A percentile compares a stretch with the other conserved stretches of the same genome.
Evolutionary conservation across 2,797 vertebrate genomes (phyloP).

Genomic region (Hozukius guyotensis): DNA sequence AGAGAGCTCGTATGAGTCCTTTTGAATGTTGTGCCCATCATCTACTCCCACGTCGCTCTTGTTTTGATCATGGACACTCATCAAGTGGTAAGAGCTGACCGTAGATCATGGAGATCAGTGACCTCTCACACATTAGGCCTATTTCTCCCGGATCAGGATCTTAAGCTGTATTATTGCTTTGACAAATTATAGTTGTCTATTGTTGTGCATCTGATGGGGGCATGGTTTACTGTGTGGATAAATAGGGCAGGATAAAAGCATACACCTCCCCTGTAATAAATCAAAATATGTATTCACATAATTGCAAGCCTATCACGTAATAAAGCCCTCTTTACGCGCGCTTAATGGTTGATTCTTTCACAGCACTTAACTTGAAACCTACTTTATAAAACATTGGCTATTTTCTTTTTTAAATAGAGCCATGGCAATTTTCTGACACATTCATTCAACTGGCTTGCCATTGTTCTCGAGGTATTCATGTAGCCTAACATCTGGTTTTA

Average conservation of each 20-base stretch:
- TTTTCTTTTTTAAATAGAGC: background rate
- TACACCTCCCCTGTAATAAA: slow-evolving; percentile 28
- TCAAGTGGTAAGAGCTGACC: background rate
- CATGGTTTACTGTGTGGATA: slow-evolving; percentile 1
- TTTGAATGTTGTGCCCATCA: background rate
- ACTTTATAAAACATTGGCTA: slow-evolving; percentile 23
- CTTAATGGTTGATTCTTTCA: slow-evolving; percentile 7
- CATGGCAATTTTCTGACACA: slow-evolving; percentile 13
- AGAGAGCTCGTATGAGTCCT: background rate
- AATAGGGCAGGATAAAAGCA: slow-evolving; percentile 6
- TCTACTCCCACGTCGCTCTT: background rate
- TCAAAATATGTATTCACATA: slow-evolving; percentile 47
- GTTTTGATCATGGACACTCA: background rate
- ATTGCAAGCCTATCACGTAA: slow-evolving; percentile 34
- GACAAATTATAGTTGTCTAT: background rate
- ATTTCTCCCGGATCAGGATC: background rate
- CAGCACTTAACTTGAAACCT: slow-evolving; percentile 31
- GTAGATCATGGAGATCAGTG: background rate
- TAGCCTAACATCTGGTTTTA: slow-evolving; percentile 49
- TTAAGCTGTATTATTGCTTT: background rate
- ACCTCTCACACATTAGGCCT: background rate
- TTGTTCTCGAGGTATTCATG: slow-evolving; percentile 60
- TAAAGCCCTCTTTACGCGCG: slow-evolving; percentile 26
- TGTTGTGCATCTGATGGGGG: background rate
- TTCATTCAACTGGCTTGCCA: slow-evolving; percentile 57